These are phyloP conservation scores for Ginglymostoma cirratum DNA, from an alignment of 2,113 vertebrate species.

Conservation along the genomic window DNA sequence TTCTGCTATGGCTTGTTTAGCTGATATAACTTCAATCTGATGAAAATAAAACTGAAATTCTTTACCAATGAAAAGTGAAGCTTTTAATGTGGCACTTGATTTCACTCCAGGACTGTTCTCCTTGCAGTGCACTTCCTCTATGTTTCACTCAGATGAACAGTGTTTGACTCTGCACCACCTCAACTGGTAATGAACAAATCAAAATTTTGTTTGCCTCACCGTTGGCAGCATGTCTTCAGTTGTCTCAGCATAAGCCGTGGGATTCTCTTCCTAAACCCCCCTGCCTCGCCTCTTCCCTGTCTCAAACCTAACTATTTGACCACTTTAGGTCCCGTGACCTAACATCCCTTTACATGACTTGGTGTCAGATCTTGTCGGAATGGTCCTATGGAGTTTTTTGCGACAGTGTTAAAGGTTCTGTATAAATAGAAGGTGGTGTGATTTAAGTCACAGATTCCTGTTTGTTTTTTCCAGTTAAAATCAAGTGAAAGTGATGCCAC, in stretches of 20 bases:
- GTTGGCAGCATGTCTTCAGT: not conserved
- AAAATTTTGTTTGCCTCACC: not conserved
- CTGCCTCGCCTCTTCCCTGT: too few species aligned
- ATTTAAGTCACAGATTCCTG: not conserved
- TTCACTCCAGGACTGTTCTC: not conserved
- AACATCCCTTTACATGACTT: not conserved
- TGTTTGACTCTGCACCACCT: not conserved
- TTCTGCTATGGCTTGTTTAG: not conserved
- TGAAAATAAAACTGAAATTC: not conserved
- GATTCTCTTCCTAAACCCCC: too few species aligned
- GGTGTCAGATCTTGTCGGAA: not conserved
- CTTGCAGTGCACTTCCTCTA: not conserved
- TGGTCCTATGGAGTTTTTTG: not conserved
- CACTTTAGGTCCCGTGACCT: not conserved
- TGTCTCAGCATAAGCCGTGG: not conserved
- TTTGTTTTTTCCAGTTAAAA: conserved; percentile 19
- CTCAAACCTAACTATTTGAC: not conserved
- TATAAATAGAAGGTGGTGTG: not conserved
- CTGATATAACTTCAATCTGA: not conserved
- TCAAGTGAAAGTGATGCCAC: conserved; percentile 18
- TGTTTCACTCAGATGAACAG: not conserved
- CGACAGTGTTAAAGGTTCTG: not conserved
- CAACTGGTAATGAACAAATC: too few species aligned
- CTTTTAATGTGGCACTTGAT: not conserved
- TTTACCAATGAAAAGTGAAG: not conserved